Evolutionary conservation across 2,888 invertebrate species (phyloP).

Genomic region (Lepidochrysops patricia): DNA sequence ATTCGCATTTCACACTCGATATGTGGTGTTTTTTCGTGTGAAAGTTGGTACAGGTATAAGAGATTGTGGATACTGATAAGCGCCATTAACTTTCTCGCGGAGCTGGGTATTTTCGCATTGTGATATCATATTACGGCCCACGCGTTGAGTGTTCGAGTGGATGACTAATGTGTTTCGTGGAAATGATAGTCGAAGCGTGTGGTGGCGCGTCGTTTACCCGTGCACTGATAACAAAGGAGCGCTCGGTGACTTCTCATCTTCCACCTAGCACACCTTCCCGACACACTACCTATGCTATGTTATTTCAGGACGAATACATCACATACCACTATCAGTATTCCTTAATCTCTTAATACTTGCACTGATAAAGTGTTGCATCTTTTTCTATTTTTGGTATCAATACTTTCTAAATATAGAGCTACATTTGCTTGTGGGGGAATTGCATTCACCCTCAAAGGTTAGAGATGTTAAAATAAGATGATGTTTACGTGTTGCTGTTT

Average conservation of each 20-base stretch:
- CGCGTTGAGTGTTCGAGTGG: slow-evolving; percentile 66
- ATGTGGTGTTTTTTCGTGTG: slow-evolving; percentile 66
- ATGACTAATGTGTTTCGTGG: slow-evolving; percentile 73
- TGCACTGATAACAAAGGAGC: slow-evolving; percentile 70
- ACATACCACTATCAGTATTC: slow-evolving; percentile 1
- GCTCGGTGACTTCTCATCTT: slow-evolving; percentile 30
- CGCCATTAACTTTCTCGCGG: slow-evolving; percentile 77
- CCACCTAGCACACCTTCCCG: slow-evolving; percentile 15
- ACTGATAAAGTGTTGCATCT: slow-evolving; percentile 30
- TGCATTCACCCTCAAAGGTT: slow-evolving; percentile 39
- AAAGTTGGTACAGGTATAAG: slow-evolving; percentile 71
- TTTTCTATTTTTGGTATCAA: slow-evolving; percentile 66
- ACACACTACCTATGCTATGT: slow-evolving; percentile 14
- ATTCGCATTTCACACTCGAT: slow-evolving; percentile 34
- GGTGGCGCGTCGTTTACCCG: slow-evolving; percentile 46
- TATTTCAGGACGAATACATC: not conserved
- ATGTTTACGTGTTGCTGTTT: slow-evolving; percentile 31
- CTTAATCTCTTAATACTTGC: slow-evolving; percentile 29
- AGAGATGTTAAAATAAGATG: slow-evolving; percentile 20
- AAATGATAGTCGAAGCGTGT: slow-evolving; percentile 66
- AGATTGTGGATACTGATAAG: slow-evolving; percentile 76
- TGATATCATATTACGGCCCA: slow-evolving; percentile 76
- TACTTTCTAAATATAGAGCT: slow-evolving; percentile 68
- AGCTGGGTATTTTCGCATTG: slow-evolving; percentile 76
- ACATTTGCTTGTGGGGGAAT: slow-evolving; percentile 58